Evolutionary conservation across 2,888 invertebrate species (phyloP), one percentile per base, ranked within the genome.

Genomic region (Leistus spinibarbis): DNA sequence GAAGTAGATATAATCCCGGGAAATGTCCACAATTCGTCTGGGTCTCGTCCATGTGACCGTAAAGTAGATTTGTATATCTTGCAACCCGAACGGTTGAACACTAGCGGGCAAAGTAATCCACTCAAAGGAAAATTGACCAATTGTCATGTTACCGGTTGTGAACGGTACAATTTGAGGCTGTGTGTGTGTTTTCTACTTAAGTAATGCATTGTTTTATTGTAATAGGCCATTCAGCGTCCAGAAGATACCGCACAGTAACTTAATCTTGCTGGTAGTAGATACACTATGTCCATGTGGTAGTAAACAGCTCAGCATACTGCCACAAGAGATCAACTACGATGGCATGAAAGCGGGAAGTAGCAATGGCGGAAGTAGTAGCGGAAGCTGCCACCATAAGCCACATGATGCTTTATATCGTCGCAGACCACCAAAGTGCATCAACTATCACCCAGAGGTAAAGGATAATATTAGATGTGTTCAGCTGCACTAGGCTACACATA

Each of bases 91-190:
- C 88, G 94, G 78, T 88, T 95, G 56, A 95, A 92, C 81, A 93
- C 90, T 68, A 92, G 91, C 79, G 92, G 92, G 3, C 89, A 92
- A 80, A 94, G 92, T 79, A 95, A 94, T 86, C 95, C 95, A 24
- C 87, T 95, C 1, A 96, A 95, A 86, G 96, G 95, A 72, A 95
- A 95, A 85, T 88, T 95, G 62, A 95, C 95, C 54, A 96, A 95
- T 84, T 96, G 95, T 83, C 95, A 95, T 82, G 91, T 91, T 73
- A 94, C 94, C 57, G 95, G 95, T 77, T 96, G 96, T 83, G 95
- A 95, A 85, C 93, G 94, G 93, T 93, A 82, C 17, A 23, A 1
- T 54, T 71, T 24, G 2, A n/a, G n/a, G 23, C 16, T 64, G 4
- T 19, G 16, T 4, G 20, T 16, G 10, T 5, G 19, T 20, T 60